These are phyloP conservation scores for Lordiphosa mommai DNA, from an alignment of 1,140 invertebrate species.

Conservation along the genomic window DNA sequence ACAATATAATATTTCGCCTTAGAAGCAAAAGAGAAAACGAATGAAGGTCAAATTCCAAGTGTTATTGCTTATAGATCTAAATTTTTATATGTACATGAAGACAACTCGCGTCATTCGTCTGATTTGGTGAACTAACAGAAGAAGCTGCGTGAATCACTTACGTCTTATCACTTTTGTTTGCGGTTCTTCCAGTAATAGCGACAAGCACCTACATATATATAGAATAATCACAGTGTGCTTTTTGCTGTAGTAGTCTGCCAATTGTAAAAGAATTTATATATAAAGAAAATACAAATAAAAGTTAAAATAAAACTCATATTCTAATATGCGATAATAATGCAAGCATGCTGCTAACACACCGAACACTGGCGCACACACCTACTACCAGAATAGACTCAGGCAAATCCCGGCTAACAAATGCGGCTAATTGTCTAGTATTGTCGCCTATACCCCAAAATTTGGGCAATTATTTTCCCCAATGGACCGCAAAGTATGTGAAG, in stretches of 20 bases:
- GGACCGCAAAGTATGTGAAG: too few relatives aligned
- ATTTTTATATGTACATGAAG: constrained; percentile 65
- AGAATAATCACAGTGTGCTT: constrained; percentile 61
- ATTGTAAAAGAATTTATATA: constrained; percentile 74
- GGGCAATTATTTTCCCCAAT: too few relatives aligned
- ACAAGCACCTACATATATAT: constrained; percentile 12
- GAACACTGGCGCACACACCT: not conserved
- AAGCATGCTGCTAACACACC: constrained; percentile 47
- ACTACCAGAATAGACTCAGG: constrained; percentile 14
- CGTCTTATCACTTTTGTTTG: constrained; percentile 49
- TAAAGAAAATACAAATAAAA: constrained; percentile 34
- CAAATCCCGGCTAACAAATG: constrained; percentile 4
- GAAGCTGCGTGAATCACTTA: constrained; percentile 35
- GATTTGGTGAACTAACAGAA: constrained; percentile 43
- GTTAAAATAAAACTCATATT: constrained; percentile 41
- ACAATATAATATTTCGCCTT: constrained; percentile 79
- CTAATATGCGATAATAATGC: constrained; percentile 56
- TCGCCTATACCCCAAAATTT: too few relatives aligned
- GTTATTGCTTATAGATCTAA: constrained; percentile 77
- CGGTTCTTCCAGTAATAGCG: constrained; percentile 50
- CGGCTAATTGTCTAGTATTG: too few relatives aligned
- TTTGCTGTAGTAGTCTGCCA: constrained; percentile 73
- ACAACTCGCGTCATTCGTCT: constrained; percentile 38
- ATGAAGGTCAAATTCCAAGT: constrained; percentile 72
- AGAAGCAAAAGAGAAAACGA: constrained; percentile 70